Base-by-base conservation (phyloP, 2,113 vertebrate species). In the Oncorhynchus gorbuscha region DNA sequence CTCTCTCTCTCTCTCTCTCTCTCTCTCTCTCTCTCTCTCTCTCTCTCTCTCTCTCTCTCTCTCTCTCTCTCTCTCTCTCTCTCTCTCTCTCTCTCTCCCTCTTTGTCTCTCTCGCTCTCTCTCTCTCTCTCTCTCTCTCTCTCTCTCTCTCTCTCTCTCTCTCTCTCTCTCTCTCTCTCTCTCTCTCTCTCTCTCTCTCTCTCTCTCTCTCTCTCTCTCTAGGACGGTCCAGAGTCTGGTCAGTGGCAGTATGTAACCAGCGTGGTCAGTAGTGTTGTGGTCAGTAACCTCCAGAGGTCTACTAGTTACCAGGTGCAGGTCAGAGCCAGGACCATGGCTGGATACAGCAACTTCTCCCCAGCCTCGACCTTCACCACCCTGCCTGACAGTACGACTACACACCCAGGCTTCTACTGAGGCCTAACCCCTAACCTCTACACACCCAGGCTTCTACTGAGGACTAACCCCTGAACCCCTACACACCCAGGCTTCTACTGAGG, bases 251-350 rank as follows among this genome's bases (percentile, higher is more conserved):
- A 95, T 49, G 32, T 94, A 81, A 93, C 92, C 87, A 94, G 90
- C 0, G 76, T 81, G 0, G 88, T 86, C 70, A 92, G 91, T 75
- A 89, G 89, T 1, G 87, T 92, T 61, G 89, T 92, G 35, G 85
- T 96, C 48, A 71, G 12, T 0, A 93, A 89, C 1, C 89, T 96
- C 72, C 92, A 80, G 65, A 86, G 86, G 4, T 93, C 92, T 0
- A 76, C 73, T 0, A 81, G 68, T 18, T 97, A 96, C 49, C 86
- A 87, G 83, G 93, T 96, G 0, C 95, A 95, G 82, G 95, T 97
- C 30, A 90, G 95, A 0, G 95, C 94, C 0, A 90, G 95, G 20
- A 95, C 95, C 0, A 90, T 92, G 72, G 90, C 94, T 0, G 96
- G 96, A 0, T 97, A 94, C 0, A 95, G 96, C 0, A 86, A 91